Evolutionary conservation across 2,888 invertebrate species (phyloP).

Genomic region (Epinotia brunnichana): DNA sequence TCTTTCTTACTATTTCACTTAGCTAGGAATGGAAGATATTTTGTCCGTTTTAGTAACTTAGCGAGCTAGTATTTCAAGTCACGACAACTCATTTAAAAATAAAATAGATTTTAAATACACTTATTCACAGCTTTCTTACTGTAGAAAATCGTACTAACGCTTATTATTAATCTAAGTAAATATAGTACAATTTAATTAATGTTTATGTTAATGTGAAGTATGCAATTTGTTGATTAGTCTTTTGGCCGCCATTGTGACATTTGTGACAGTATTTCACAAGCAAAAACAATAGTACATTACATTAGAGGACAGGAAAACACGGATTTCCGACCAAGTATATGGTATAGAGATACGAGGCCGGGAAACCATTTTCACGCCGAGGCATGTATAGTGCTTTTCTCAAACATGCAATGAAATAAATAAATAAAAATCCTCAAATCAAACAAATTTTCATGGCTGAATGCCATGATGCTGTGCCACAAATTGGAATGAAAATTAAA

Average conservation of each 20-base stretch:
- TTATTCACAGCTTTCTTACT: constrained; percentile 7
- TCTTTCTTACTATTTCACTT: background rate
- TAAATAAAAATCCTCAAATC: no score
- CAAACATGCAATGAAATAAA: no score
- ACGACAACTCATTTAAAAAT: background rate
- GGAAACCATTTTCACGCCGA: no score
- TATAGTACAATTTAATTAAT: background rate
- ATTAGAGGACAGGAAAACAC: no score
- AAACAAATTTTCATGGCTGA: no score
- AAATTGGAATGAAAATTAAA: no score
- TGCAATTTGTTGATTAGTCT: constrained; percentile 5
- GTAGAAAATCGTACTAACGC: constrained; percentile 21
- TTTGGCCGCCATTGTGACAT: constrained; percentile 8
- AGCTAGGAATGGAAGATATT: background rate
- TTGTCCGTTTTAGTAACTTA: background rate
- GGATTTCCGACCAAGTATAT: no score
- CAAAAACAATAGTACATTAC: no score
- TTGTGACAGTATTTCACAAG: background rate
- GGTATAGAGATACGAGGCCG: no score
- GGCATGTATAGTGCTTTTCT: no score
- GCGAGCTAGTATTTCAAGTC: background rate
- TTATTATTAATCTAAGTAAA: constrained; percentile 13
- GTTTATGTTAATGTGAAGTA: constrained; percentile 9
- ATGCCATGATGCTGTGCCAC: no score
- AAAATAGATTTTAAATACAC: constrained; percentile 1